Evolutionary conservation across 1,140 invertebrate genomes (phyloP).

Genomic region (Babylonia areolata): DNA sequence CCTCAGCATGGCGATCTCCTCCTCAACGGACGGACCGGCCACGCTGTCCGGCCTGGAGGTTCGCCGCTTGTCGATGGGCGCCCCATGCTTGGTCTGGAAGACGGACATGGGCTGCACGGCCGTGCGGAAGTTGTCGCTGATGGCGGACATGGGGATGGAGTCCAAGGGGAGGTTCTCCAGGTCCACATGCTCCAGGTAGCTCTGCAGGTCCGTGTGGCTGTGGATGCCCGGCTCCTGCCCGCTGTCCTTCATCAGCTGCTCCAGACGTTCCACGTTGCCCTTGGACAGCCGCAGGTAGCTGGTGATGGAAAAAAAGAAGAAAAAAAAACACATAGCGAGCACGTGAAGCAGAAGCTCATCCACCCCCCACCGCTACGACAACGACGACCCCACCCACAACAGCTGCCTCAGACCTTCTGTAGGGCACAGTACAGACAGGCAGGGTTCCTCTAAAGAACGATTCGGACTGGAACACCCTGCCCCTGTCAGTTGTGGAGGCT

Average conservation of each 20-base stretch:
- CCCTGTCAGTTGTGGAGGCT: too few relatives aligned
- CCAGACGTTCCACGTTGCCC: constrained; percentile 8
- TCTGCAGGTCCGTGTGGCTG: background rate
- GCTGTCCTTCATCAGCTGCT: background rate
- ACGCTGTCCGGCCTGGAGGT: background rate
- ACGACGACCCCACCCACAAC: too few relatives aligned
- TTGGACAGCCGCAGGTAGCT: constrained; percentile 23
- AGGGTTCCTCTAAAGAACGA: too few relatives aligned
- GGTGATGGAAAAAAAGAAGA: background rate
- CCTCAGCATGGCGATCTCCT: background rate
- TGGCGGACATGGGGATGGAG: background rate
- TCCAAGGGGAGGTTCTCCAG: background rate
- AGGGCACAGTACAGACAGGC: too few relatives aligned
- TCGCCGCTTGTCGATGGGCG: background rate
- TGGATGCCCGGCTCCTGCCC: background rate
- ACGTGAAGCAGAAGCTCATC: too few relatives aligned
- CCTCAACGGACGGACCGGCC: background rate
- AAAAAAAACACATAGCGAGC: too few relatives aligned
- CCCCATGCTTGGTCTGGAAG: background rate
- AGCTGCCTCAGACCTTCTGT: too few relatives aligned
- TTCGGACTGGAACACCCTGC: too few relatives aligned
- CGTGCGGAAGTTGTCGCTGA: background rate
- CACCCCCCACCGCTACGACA: too few relatives aligned
- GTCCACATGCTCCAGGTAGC: background rate
- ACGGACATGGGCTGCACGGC: background rate